Base-by-base conservation (phyloP, 2,113 vertebrate species). In the Oreochromis tanganicae region DNA sequence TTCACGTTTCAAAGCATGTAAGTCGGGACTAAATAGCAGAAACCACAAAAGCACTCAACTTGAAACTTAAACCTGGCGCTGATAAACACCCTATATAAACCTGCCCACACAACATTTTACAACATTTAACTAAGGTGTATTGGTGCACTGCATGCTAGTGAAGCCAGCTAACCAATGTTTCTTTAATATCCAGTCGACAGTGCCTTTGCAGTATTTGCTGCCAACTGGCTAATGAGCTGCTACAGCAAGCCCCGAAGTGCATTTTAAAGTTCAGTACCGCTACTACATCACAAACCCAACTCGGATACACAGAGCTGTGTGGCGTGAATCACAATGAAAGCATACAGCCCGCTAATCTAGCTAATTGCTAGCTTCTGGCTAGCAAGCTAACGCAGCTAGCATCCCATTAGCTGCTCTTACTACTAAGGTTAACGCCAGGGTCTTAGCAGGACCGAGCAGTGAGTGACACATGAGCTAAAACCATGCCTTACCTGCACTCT, bases 301-400 rank as follows among this genome's bases (percentile, higher is more conserved):
- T 29, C 14, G 9, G 14, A 6, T 4, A 12, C 19, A 17, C 4
- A 21, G 14, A 17, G 13, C 5, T 29, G 5, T 7, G 50, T 7
- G 5, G 56, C 46, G 5, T 56, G 41, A 19, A 57, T 59, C 19
- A 59, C 82, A 81, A n/a, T 3, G 24, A 2, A 27, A 38, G 12
- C 5, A 34, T 19, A 34, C 48, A 36, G 56, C 36, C 52, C 73
- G 32, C 75, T 89, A 89, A 80, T 82, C 80, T 6, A 29, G 84
- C 81, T 80, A 82, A 46, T 56, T 43, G 75, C 55, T 83, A 19
- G 46, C 43, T 90, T 82, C 2, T 79, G 3, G 81, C 57, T 84
- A 85, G 34, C 75, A 52, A 41, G 91, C 87, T 93, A 93, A 50
- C 32, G 8, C n/a, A 56, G 56, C 50, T 88, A 91, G 55, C 81